A percentile compares a stretch with the other conserved stretches of the same genome.
Conservation (phyloP, 35 echinoderm and acorn worm species). For the Nesometra sesokonis region DNA sequence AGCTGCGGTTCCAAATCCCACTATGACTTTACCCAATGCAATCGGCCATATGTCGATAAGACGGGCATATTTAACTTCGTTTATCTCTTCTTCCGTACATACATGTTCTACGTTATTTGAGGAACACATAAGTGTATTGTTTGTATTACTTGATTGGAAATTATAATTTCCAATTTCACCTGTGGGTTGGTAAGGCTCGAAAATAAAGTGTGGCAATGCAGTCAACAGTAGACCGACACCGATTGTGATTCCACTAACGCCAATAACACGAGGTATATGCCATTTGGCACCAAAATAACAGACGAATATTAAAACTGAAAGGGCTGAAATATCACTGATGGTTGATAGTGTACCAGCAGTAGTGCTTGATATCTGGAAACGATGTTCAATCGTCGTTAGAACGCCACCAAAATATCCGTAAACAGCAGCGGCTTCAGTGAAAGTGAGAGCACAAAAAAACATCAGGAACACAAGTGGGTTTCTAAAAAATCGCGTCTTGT, state of each 20-base stretch:
- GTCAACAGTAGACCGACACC: slow-evolving; percentile 12
- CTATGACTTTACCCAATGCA: background rate
- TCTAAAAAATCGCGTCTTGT: background rate
- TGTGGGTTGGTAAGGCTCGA: background rate
- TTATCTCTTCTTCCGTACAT: background rate
- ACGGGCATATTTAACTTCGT: background rate
- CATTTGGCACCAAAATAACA: slow-evolving; percentile 28
- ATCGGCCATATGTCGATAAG: background rate
- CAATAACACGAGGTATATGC: slow-evolving; percentile 34
- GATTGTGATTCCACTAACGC: background rate
- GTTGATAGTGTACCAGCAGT: slow-evolving; percentile 2
- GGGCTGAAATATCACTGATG: slow-evolving; percentile 18
- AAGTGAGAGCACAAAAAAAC: background rate
- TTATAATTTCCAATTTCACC: background rate
- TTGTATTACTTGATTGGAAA: background rate
- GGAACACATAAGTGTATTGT: background rate
- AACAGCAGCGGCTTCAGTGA: background rate
- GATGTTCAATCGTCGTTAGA: slow-evolving; percentile 23
- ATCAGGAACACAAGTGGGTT: background rate
- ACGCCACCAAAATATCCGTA: slow-evolving; percentile 20
- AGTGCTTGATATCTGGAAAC: slow-evolving; percentile 35
- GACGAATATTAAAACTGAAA: slow-evolving; percentile 26
- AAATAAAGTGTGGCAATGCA: slow-evolving; percentile 13
- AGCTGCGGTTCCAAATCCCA: background rate
- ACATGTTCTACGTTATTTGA: background rate